Base-by-base conservation (phyloP, 64 coral and sea anemone species). In the Dendronephthya gigantea region DNA sequence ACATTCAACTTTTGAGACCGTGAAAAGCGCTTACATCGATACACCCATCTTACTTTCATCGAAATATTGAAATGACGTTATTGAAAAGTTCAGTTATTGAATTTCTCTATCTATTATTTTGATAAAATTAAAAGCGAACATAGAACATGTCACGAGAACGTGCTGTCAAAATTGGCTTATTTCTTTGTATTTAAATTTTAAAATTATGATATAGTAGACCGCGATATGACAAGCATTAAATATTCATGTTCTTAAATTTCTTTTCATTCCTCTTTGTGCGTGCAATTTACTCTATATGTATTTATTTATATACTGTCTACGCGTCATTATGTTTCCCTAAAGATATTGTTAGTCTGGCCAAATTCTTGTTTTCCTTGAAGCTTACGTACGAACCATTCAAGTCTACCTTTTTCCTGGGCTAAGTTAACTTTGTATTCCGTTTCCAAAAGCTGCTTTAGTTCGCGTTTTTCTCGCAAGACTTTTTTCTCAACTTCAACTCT, bases 401-500 rank as follows among this genome's bases (percentile, higher is more conserved):
- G 82, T 17, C 95, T 86, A 36, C 85, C 43, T 83, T 90, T 93
- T 51, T 98, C 95, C 1, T 91, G 88, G 43, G 87, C 76, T 1
- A 90, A 36, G 35, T 92, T 98, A 83, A 90, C 62, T 35, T 93
- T 84, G 11, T 93, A 98, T 39, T 98, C 92, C 2, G 88, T 90
- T 55, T 93, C 93, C 1, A 98, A 49, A 38, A 91, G 43, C 19
- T 86, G 88, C 62, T 93, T 98, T 1, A 93, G 81, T 82, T 98
- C 95, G 72, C 59, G 91, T 74, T 98, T 98, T 69, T 98, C 95
- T 35, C 85, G 92, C 28, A 86, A 50, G 39, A 92, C 82, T 33
- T 87, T 91, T 79, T 93, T 98, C 90, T 98, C 95, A 43, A 87
- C 89, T 66, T 98, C 95, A 2, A 98, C 70, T 34, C 88, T 87